Base-by-base conservation (phyloP, 2,797 vertebrate genomes). In the Poeciliopsis presidionis region DNA sequence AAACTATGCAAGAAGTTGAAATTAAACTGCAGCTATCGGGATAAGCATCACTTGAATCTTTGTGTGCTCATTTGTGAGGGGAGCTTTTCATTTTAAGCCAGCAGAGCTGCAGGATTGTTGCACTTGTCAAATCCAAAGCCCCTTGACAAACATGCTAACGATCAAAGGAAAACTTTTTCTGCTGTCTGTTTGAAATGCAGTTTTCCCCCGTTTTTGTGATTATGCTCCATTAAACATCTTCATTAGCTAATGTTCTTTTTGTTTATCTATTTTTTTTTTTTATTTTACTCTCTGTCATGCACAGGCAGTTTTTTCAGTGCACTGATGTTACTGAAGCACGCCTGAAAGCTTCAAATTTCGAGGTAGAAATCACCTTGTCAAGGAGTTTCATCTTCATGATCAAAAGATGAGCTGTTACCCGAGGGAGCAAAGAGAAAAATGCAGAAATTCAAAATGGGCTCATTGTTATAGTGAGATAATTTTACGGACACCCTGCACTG, bases 81-180 rank as follows among this genome's bases (percentile, higher is more conserved):
- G 0, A 22, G 63, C 65, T 78, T 90, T 91, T 92, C 88, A 91
- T 89, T 86, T 88, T 88, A 71, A 7, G 78, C 79, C 84, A 76
- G 87, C 85, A 55, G 77, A 79, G 85, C 84, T 87, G 80, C 82
- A 75, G 82, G 81, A 92, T 82, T 81, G 84, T 72, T 81, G 84
- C 87, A 84, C 81, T 89, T 90, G 85, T 91, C 86, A 88, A 82
- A 82, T 80, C 79, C 83, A 79, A 72, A 92, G 79, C 79, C 80
- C 88, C 84, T 87, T 89, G 88, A 91, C 84, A 90, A 90, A 92
- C 88, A 87, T 83, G 73, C 77, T 81, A 84, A 72, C 74, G 88
- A 91, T 90, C 78, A 90, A 86, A 88, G 72, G 71, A 46, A 77
- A 30, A 79, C 84, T 79, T 88, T 74, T 79, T 86, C 87, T 81